A percentile compares a stretch with the other conserved stretches of the same genome.
Conservation (phyloP, 2,888 invertebrate genomes). For the Dolomedes plantarius region DNA sequence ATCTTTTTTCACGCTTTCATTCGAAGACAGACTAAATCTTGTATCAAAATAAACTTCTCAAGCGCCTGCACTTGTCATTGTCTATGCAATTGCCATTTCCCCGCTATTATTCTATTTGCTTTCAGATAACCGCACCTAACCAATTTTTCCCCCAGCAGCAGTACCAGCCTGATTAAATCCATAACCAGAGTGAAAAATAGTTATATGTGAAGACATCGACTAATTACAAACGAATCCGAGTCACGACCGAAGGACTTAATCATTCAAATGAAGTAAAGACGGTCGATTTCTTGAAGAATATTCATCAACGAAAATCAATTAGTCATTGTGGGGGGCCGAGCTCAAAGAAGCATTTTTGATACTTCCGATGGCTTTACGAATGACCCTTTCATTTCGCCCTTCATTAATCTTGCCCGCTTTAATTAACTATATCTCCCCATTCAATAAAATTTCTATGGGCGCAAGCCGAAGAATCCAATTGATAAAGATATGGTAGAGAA, state of each 20-base stretch:
- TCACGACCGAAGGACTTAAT: background rate
- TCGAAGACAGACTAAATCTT: too few species aligned
- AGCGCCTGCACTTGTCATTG: too few species aligned
- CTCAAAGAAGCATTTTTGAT: conserved; percentile 2
- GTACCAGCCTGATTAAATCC: too few species aligned
- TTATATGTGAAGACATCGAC: background rate
- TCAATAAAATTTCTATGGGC: background rate
- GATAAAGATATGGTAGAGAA: too few species aligned
- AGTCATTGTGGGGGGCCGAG: background rate
- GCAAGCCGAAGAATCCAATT: too few species aligned
- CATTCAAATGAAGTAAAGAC: background rate
- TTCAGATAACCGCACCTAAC: too few species aligned
- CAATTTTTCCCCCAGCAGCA: too few species aligned
- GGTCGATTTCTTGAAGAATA: background rate
- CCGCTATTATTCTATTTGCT: too few species aligned
- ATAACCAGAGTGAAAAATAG: too few species aligned
- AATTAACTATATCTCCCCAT: background rate
- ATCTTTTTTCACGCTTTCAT: too few species aligned
- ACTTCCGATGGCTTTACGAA: background rate
- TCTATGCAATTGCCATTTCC: too few species aligned
- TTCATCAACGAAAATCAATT: conserved; percentile 5
- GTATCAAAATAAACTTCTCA: too few species aligned
- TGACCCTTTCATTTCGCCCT: background rate
- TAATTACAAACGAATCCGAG: background rate
- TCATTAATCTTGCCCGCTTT: background rate